A percentile compares a stretch with the other conserved stretches of the same genome.
These are phyloP conservation scores for Proterorhinus semilunaris DNA, from an alignment of 2,113 vertebrate genomes.

Conservation along the genomic window DNA sequence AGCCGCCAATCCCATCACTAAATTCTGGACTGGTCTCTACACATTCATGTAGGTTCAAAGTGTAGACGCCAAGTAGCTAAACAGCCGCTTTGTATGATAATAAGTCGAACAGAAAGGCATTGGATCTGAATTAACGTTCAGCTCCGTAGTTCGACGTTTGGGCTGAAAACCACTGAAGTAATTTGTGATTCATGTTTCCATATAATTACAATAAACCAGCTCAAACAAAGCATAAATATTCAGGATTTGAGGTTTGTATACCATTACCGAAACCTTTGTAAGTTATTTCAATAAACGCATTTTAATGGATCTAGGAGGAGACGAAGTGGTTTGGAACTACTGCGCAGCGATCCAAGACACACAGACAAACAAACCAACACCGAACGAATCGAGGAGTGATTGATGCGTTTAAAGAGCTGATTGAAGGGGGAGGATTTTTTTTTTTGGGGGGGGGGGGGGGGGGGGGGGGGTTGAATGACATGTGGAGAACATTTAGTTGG, in stretches of 20 bases:
- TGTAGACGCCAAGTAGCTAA: too few relatives aligned
- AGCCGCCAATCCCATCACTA: too few relatives aligned
- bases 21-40: too few relatives aligned
- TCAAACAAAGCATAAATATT: neutral
- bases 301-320: neutral
- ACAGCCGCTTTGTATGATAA: too few relatives aligned
- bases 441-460: neutral
- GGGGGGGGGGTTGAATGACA: constrained; percentile 23
- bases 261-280: neutral
- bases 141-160: neutral
- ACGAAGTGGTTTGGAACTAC: constrained; percentile 13
- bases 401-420: constrained; percentile 22
- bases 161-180: neutral
- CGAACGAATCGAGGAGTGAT: constrained; percentile 9
- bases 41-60: too few relatives aligned
- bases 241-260: neutral
- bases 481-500: constrained; percentile 42
- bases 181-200: neutral
- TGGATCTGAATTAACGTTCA: too few relatives aligned
- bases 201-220: neutral
- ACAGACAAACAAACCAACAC: constrained; percentile 4
- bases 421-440: constrained; percentile 24
- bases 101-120: too few relatives aligned
- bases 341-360: constrained; percentile 3
- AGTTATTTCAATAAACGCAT: neutral